Conservation (phyloP, 2,888 invertebrate species). For the Drosophila macrothrix region DNA sequence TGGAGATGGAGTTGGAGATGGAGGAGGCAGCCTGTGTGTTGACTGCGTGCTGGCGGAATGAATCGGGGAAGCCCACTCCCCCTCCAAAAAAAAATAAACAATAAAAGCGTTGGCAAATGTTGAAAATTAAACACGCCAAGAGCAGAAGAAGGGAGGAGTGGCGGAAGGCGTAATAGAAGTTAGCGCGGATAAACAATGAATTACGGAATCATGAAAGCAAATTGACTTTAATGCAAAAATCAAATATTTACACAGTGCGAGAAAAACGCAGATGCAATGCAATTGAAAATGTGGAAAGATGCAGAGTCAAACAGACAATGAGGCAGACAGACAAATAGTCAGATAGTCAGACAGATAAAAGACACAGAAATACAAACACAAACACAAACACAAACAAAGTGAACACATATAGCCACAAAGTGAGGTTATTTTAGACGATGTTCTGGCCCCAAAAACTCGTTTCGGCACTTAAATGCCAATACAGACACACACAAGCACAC, state of each 20-base stretch:
- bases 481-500: constrained; percentile 42
- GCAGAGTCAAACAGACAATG: constrained; percentile 18
- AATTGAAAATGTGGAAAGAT: constrained; percentile 59
- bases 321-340: constrained; percentile 22
- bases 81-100: constrained; percentile 47
- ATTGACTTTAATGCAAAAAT: constrained; percentile 85
- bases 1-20: background rate
- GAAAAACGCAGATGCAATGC: constrained; percentile 64
- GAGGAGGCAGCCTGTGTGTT: constrained; percentile 3
- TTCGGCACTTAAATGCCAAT: constrained; percentile 79
- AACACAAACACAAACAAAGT: constrained; percentile 31
- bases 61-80: background rate
- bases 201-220: constrained; percentile 85
- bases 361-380: constrained; percentile 16
- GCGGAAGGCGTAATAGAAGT: constrained; percentile 78
- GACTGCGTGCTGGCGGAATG: background rate
- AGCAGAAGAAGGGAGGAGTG: constrained; percentile 15
- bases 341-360: constrained; percentile 9
- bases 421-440: constrained; percentile 71
- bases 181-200: constrained; percentile 84
- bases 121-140: constrained; percentile 77
- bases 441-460: constrained; percentile 60
- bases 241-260: constrained; percentile 84
- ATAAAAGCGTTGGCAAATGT: constrained; percentile 61
- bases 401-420: constrained; percentile 56